Percentiles rank a stretch among this genome's conserved stretches.
These are phyloP conservation scores for Oenanthe oenanthe DNA, from an alignment of 2,113 vertebrate species.

Conservation along the genomic window DNA sequence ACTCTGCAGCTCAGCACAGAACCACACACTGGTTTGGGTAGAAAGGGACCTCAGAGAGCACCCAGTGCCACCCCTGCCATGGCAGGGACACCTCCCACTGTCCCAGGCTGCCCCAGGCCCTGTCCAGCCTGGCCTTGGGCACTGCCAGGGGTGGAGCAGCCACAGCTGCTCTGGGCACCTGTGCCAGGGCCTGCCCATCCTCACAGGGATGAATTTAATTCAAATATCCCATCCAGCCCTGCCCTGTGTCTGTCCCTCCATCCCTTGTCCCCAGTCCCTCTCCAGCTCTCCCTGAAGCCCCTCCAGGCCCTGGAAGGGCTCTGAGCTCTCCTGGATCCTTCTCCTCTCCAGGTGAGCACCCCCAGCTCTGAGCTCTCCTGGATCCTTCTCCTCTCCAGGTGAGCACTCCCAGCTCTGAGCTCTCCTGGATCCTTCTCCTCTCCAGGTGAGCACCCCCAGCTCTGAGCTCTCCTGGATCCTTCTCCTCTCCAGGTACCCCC, in stretches of 20 bases:
- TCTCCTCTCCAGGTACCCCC: background rate
- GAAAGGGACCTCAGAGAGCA: background rate
- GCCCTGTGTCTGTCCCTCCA: background rate
- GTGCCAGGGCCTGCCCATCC: fast-evolving
- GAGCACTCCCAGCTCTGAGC: background rate
- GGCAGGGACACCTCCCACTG: background rate
- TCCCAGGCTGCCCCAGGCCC: fast-evolving
- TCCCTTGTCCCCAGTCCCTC: background rate
- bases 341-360: background rate
- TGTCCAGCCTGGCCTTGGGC: fast-evolving
- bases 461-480: background rate
- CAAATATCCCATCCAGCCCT: fast-evolving
- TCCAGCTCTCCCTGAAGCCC: background rate
- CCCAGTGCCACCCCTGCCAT: background rate
- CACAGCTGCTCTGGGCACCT: background rate
- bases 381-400: background rate
- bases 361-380: background rate
- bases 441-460: background rate
- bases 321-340: background rate
- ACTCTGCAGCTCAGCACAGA: background rate
- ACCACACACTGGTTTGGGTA: background rate
- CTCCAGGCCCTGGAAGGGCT: background rate
- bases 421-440: background rate
- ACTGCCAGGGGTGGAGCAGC: background rate
- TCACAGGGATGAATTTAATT: background rate